Conservation (phyloP, 2,797 vertebrate genomes). For the Antennarius maculatus region DNA sequence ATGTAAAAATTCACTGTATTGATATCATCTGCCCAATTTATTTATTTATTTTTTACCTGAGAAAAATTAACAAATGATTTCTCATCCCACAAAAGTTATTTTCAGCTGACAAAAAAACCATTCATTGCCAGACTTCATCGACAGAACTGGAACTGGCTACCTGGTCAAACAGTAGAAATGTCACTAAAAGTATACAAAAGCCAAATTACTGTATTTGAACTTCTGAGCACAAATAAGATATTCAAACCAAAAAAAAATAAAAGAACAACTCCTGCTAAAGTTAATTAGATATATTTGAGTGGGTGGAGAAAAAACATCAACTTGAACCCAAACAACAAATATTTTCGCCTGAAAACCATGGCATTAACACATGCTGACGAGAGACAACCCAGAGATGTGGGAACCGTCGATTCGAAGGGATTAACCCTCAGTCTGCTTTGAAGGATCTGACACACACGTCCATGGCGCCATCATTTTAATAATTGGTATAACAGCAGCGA, state of each 20-base stretch:
- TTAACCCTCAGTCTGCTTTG: slow-evolving; percentile 53
- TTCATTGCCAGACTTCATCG: too few relatives aligned
- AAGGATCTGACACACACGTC: slow-evolving; percentile 39
- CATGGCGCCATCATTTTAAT: slow-evolving; percentile 52
- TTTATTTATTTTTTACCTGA: not conserved
- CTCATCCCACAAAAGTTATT: not conserved
- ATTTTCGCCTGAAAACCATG: slow-evolving; percentile 16
- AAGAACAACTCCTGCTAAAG: not conserved
- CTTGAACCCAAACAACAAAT: not conserved
- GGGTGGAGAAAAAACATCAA: not conserved
- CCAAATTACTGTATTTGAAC: not conserved
- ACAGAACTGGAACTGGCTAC: not conserved
- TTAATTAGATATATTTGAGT: not conserved
- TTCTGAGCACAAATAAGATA: slow-evolving; percentile 1
- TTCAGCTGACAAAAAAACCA: not conserved
- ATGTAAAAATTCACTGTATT: not conserved
- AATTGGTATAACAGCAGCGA: slow-evolving; percentile 51
- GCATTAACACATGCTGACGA: slow-evolving; percentile 10
- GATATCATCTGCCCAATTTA: not conserved
- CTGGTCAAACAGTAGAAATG: not conserved
- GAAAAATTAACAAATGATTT: not conserved
- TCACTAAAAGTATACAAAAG: not conserved
- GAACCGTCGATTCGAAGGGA: slow-evolving; percentile 31
- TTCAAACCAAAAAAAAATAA: not conserved
- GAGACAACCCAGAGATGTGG: slow-evolving; percentile 20